Evolutionary conservation across 2,888 invertebrate species (phyloP).

Genomic region (Lottia gigantea): DNA sequence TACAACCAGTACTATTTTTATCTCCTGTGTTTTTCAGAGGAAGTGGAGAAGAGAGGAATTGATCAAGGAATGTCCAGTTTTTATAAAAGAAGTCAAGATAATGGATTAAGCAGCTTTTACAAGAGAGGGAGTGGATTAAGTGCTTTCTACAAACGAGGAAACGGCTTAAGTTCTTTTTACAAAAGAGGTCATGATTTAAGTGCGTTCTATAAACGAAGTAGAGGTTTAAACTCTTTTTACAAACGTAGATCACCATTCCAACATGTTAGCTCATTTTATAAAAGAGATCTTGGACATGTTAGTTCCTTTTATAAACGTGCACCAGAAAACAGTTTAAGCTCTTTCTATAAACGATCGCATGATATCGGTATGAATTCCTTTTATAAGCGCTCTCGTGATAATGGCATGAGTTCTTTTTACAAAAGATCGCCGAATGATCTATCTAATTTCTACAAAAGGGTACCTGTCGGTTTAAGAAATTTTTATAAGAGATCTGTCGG

Average conservation of each 20-base stretch:
- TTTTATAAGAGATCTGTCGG: conserved; percentile 9
- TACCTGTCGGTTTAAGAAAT: conserved; percentile 9
- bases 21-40: too few species aligned
- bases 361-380: conserved; percentile 7
- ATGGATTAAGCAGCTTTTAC: conserved; percentile 20
- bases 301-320: conserved; percentile 21
- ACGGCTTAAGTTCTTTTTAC: conserved; percentile 9
- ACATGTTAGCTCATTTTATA: conserved; percentile 22
- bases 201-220: conserved; percentile 22
- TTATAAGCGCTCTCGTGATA: conserved; percentile 15
- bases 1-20: too few species aligned
- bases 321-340: conserved; percentile 9
- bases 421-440: conserved; percentile 8
- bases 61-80: conserved; percentile 13
- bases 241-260: neutral
- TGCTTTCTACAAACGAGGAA: conserved; percentile 6
- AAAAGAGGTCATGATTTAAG: neutral
- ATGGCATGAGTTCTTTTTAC: conserved; percentile 22
- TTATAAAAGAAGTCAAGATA: conserved; percentile 17
- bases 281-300: conserved; percentile 8
- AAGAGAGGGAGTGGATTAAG: conserved; percentile 10
- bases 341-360: conserved; percentile 15
- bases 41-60: neutral
- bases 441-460: conserved; percentile 23
- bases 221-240: conserved; percentile 6